Evolutionary conservation across 2,888 invertebrate species (phyloP).

Genomic region (Pristionchus fissidentatus): DNA sequence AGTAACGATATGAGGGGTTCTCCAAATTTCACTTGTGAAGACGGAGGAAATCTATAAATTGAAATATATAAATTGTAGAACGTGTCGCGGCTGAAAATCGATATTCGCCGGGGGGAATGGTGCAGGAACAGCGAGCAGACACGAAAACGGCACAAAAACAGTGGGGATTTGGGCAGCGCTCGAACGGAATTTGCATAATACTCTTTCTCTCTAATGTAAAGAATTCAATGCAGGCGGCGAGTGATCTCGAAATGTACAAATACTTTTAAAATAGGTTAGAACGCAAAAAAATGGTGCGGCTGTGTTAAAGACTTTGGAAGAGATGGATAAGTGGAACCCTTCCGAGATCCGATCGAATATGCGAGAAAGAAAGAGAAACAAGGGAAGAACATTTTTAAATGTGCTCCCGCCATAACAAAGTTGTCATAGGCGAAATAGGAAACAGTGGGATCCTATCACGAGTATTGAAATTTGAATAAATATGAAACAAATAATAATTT

Average conservation of each 20-base stretch:
- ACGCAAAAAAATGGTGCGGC: background rate
- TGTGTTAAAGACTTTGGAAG: background rate
- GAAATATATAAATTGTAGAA: no score
- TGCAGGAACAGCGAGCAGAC: no score
- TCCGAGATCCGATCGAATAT: background rate
- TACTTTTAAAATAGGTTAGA: no score
- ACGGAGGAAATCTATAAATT: background rate
- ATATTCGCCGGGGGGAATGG: no score
- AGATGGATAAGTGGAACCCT: no score
- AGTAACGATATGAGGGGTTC: background rate
- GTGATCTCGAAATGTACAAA: background rate
- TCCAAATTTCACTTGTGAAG: background rate
- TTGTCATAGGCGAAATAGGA: background rate
- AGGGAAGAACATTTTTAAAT: no score
- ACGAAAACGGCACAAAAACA: no score
- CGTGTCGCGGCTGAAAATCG: no score
- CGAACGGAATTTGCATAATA: no score
- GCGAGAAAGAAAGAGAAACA: background rate
- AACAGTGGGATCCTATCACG: background rate
- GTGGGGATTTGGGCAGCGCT: background rate
- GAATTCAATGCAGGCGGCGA: background rate
- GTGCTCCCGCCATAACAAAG: no score
- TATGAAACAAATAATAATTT: background rate
- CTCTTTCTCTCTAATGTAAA: background rate
- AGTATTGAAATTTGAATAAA: background rate